Evolutionary conservation across 2,888 invertebrate genomes (phyloP), one percentile per base, ranked within the genome.

Genomic region (Trachelus stipa): DNA sequence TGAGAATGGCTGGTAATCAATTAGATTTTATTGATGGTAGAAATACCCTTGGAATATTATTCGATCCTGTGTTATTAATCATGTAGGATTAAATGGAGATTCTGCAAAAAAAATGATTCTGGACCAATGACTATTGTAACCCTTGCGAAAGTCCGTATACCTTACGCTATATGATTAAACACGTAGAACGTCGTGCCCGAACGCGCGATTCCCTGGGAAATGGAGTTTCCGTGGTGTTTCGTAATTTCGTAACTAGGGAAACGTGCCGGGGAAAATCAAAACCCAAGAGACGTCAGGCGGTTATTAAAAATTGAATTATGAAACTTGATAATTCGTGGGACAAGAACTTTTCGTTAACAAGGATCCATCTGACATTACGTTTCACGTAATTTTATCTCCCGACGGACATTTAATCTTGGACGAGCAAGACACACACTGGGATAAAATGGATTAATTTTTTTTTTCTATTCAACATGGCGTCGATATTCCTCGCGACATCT

Each of bases 221-320:
- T 76, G 77, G 78, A 76, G 79, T 76, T 75, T 75, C 40, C 75
- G 68, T 69, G 80, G 82, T 79, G 80, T 77, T 80, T 80, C 80
- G 76, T 81, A 80, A 78, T 81, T 81, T 77, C 75, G 76, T 75
- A 74, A 77, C 77, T 79, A 75, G 79, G 79, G 80, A 80, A 81
- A 82, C 79, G 79, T 79, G 79, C 78, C 69, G 75, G 76, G 77
- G 69, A 69, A 77, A 76, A 79, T 79, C 78, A 80, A 80, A 80
- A 77, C 77, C 74, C 73, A 76, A 75, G 79, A 76, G 76, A 77
- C 73, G 76, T 73, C 73, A 30, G 40, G n/a, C 77, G 75, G 71
- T 78, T 80, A 79, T 81, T 79, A 78, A 81, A 81, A 80, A 78
- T 81, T 80, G 78, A 81, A 69, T 81, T 71, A 34, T 56, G 34